Evolutionary conservation across 2,888 invertebrate genomes (phyloP), one percentile per base, ranked within the genome.

Genomic region (Drosophila barbarae): DNA sequence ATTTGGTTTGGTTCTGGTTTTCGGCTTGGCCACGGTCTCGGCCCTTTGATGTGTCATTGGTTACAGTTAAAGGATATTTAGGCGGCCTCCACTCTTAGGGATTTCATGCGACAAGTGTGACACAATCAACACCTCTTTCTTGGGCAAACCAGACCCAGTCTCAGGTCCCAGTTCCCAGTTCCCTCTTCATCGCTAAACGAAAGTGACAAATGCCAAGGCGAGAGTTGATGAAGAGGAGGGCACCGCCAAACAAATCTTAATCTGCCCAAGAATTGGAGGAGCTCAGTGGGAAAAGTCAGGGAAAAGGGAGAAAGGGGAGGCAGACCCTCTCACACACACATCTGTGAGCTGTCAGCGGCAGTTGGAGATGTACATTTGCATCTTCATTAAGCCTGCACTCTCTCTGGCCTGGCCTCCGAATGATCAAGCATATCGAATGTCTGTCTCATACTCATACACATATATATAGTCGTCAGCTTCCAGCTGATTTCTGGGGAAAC

Each of bases 61-160:
- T 84, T 86, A 86, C 86, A 86, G 81, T 85, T 83, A 84, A 86
- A 86, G 83, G 83, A 84, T 86, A 82, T 86, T 73, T 72, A 72
- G 84, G 81, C 77, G 71, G 80, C 73, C 50, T 38, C 32, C 13
- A n/a, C 35, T 18, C 35, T n/a, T 56, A 26, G 32, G 47, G 72
- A 57, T 68, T 61, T 65, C 51, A 50, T 42, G 26, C 80, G 77
- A 77, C 85, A 85, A 80, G 82, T 85, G 74, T 85, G 81, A 84
- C 82, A 78, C 77, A 73, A 75, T 85, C 86, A 86, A 86, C 86
- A 85, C 85, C 86, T 85, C 83, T 81, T 70, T 44, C 15, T 52
- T 55, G 28, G 47, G 26, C 26, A 26, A 39, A 32, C 32, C 32
- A 32, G 32, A 5, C 10, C 12, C 12, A 1, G 12, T 32, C 12